Base-by-base conservation (phyloP, 2,888 invertebrate species). In the Ctenicera cuprea region DNA sequence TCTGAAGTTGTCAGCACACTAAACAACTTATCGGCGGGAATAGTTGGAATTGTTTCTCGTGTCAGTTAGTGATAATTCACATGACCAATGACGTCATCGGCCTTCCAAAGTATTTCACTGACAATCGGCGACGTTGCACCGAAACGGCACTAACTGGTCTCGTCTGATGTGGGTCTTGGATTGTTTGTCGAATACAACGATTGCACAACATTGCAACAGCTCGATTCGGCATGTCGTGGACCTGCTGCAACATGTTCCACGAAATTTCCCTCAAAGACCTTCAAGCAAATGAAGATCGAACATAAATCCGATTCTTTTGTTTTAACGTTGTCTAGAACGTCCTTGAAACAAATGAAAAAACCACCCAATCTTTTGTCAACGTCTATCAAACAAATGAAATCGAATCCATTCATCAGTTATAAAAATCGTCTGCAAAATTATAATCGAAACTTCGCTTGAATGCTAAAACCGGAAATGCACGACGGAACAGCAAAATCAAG, bases 31-130 rank as follows among this genome's bases (percentile, higher is more conserved):
- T 83, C 83, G 82, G 80, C 79, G 78, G 75, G 82, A 81, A 85
- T 85, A 81, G 83, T 84, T 85, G 83, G 81, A 85, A 86, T 86
- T 85, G 85, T 85, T 86, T 83, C 81, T 80, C 75, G 75, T 77
- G 80, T 80, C 78, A 82, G 82, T 81, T 83, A 83, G 81, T 84
- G 85, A 84, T 85, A 85, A 84, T 82, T 85, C 85, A 85, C 85
- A 85, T 85, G 85, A 85, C 84, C 80, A 73, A 61, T 84, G 84
- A 86, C 86, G 86, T 86, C 85, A 85, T 62, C 72, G 78, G 72
- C 80, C 80, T 81, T 82, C 82, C 82, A 78, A 77, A 73, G 77
- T 79, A 76, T 76, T 76, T 75, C 76, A 76, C 66, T 64, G 74
- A 74, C 59, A 52, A 20, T 20, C 52, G 38, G 50, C 61, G 38